A percentile compares a stretch with the other conserved stretches of the same genome.
These are phyloP conservation scores for Carposina sasakii DNA, from an alignment of 1,140 invertebrate species.

Conservation along the genomic window DNA sequence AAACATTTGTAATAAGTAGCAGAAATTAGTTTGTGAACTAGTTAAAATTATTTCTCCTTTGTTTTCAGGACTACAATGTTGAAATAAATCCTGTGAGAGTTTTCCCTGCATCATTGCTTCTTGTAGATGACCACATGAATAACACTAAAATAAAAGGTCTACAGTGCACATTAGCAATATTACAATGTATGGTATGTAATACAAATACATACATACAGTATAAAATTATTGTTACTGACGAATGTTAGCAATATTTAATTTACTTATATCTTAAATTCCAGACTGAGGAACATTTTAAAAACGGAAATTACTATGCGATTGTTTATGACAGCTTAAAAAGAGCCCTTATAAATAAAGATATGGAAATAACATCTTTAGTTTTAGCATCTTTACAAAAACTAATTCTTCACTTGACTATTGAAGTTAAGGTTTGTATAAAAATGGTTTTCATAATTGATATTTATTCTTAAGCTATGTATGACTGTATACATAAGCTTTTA, in stretches of 20 bases:
- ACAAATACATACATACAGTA: not conserved
- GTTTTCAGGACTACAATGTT: constrained; percentile 43
- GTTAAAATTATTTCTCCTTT: not conserved
- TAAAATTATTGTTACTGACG: not conserved
- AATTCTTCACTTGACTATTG: constrained; percentile 36
- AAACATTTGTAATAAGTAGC: not conserved
- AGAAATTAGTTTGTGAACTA: not conserved
- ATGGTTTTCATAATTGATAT: not conserved
- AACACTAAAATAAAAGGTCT: constrained; percentile 47
- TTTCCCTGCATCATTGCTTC: constrained; percentile 37
- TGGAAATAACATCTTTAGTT: constrained; percentile 39
- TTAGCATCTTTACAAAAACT: constrained; percentile 36
- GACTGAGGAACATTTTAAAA: constrained; percentile 35
- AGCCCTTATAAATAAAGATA: constrained; percentile 33
- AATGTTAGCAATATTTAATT: not conserved
- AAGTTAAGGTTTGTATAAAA: not conserved
- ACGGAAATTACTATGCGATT: constrained; percentile 59
- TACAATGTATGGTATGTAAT: constrained; percentile 42
- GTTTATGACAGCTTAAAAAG: constrained; percentile 43
- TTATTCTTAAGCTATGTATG: constrained; percentile 3
- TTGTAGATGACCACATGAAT: constrained; percentile 46
- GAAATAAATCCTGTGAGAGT: constrained; percentile 30
- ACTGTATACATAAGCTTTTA: not conserved
- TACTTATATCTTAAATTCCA: constrained; percentile 19
- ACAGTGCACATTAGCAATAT: constrained; percentile 32